phyloP scores from a whole-genome alignment of 2,113 vertebrate species.

The Ptilonorhynchus violaceus region DNA sequence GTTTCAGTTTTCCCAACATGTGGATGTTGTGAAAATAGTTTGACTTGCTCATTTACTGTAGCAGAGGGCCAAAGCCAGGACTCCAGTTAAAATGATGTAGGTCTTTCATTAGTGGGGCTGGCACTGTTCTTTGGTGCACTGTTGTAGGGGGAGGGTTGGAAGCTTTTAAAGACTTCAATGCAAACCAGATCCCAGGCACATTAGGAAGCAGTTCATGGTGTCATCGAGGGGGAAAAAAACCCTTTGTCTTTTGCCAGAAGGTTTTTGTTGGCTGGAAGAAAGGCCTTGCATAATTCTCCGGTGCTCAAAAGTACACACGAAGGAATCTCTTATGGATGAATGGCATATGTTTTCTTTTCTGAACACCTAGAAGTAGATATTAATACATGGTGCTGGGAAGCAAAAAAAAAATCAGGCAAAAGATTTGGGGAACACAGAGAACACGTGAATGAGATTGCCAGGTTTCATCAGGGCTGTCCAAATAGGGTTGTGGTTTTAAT shows the following conservation, averaged over 20 bases:
- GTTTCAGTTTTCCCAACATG: neutral
- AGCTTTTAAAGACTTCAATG: neutral
- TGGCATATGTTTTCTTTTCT: neutral
- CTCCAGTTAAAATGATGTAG: neutral
- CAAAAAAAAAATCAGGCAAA: neutral
- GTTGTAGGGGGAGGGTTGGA: neutral
- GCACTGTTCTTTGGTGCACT: neutral
- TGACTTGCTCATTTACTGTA: neutral
- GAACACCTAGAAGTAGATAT: neutral
- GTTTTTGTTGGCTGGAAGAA: conserved; percentile 1
- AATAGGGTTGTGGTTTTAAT: neutral
- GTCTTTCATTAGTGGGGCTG: neutral
- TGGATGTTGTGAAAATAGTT: neutral
- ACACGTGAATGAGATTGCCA: neutral
- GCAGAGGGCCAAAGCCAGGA: neutral
- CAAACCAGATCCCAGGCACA: neutral
- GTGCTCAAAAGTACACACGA: neutral
- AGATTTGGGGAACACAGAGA: neutral
- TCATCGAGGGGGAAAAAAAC: neutral
- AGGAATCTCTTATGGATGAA: neutral
- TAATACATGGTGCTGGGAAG: neutral
- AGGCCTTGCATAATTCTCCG: neutral
- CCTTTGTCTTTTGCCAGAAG: neutral
- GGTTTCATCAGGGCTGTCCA: neutral
- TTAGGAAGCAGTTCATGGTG: neutral